phyloP scores from a whole-genome alignment of 2,888 invertebrate species.

The Volucella zonaria region DNA sequence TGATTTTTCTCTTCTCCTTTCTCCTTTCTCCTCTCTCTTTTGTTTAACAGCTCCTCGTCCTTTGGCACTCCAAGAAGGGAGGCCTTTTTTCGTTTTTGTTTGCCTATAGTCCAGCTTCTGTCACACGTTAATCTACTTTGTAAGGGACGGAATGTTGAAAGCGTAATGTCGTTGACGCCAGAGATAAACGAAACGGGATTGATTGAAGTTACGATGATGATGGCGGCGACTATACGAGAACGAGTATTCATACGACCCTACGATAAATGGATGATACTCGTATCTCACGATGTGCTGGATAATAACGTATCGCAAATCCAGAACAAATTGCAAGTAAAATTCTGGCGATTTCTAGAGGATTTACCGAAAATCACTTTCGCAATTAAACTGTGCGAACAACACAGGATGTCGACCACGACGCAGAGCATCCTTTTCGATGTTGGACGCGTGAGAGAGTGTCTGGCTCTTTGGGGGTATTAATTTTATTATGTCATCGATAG shows the following conservation, averaged over 20 bases:
- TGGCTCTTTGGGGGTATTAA: constrained; percentile 71
- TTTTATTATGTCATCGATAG: constrained; percentile 72
- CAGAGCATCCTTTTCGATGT: constrained; percentile 34
- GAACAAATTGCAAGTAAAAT: too few relatives aligned
- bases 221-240: not conserved
- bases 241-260: too few relatives aligned
- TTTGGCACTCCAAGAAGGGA: constrained; percentile 4
- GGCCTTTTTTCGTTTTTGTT: constrained; percentile 29
- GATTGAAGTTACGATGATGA: not conserved
- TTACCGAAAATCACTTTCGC: constrained; percentile 39
- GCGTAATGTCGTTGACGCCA: constrained; percentile 44
- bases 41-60: constrained; percentile 14
- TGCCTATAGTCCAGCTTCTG: constrained; percentile 28
- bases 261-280: too few relatives aligned
- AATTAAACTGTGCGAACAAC: constrained; percentile 65
- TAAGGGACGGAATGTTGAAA: constrained; percentile 16
- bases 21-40: not conserved
- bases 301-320: too few relatives aligned
- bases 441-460: constrained; percentile 57
- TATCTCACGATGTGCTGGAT: too few relatives aligned
- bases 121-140: constrained; percentile 37
- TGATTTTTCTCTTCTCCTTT: constrained; percentile 16
- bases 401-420: constrained; percentile 30
- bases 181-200: constrained; percentile 17
- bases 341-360: too few relatives aligned